A percentile compares a stretch with the other conserved stretches of the same genome.
phyloP scores from a whole-genome alignment of 1,140 invertebrate genomes.

The Cotesia glomerata region DNA sequence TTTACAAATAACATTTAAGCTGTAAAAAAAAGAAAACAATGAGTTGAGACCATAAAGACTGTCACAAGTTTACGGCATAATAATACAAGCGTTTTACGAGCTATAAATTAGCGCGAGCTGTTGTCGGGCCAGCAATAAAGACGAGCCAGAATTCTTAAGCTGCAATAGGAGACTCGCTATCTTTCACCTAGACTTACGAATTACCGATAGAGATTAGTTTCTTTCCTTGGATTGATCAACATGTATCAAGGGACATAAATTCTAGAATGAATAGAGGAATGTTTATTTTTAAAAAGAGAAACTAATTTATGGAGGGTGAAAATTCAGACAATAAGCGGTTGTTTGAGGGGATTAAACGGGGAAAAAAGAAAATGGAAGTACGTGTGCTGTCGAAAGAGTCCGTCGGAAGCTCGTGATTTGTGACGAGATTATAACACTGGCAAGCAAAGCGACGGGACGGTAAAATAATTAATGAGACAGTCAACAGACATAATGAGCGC shows the following conservation, averaged over 20 bases:
- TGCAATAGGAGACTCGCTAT: neutral
- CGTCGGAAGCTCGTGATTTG: slow-evolving; percentile 14
- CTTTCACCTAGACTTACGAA: no score
- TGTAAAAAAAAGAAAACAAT: neutral
- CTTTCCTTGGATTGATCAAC: no score
- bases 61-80: slow-evolving; percentile 50
- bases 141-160: neutral
- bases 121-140: neutral
- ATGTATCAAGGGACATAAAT: no score
- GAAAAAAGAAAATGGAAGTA: neutral
- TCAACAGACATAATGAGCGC: slow-evolving; percentile 21
- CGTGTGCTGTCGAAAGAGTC: neutral
- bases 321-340: neutral
- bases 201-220: no score
- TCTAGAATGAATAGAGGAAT: no score
- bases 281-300: no score
- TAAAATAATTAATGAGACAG: slow-evolving; percentile 21
- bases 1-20: neutral
- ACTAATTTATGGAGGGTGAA: no score
- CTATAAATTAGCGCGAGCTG: slow-evolving; percentile 54
- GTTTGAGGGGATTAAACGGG: neutral
- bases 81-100: slow-evolving; percentile 52
- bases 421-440: slow-evolving; percentile 10
- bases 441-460: slow-evolving; percentile 14
- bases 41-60: slow-evolving; percentile 30